Base-by-base conservation (phyloP, 2,113 vertebrate species). In the Notarius quadriscutis region DNA sequence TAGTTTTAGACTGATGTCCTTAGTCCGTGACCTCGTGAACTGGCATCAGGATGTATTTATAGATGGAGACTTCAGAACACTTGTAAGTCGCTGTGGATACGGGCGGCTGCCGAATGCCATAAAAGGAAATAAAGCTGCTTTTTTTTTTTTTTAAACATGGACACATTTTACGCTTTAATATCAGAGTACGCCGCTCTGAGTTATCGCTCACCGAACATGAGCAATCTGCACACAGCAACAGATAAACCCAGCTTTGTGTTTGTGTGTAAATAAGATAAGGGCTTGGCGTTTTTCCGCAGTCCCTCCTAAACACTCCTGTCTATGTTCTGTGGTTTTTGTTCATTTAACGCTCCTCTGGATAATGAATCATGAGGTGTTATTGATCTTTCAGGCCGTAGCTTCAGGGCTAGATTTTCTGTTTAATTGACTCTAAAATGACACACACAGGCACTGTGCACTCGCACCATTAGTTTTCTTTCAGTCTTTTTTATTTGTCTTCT, bases 371-470 rank as follows among this genome's bases (percentile, higher is more conserved):
- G 63, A 65, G 69, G 81, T 80, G 71, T 81, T 87, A 89, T 84
- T 84, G 88, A 89, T 87, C 85, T 53, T 80, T 67, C 65, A 84
- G n/a, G n/a, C n/a, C n/a, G n/a, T n/a, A n/a, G n/a, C n/a, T n/a
- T n/a, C n/a, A n/a, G n/a, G n/a, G n/a, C n/a, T n/a, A n/a, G 71
- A 86, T 86, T 89, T 89, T 89, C 58, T 55, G 88, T 87, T 89
- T 81, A 89, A 89, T 89, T 85, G 85, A 89, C 75, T 89, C 82
- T 84, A 89, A 87, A 89, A 89, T 89, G 75, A 30, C 30, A 30
- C 30, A 30, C 30, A 30, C 30, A 30, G 30, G 62, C 80, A 80
- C 69, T 80, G 62, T 69, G 79, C 27, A 2, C 58, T 71, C 80
- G 83, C 84, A 63, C 85, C 81, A 87, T 89, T 87, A 89, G 62